Base-by-base conservation (phyloP, 2,113 vertebrate genomes). In the Thymallus thymallus region DNA sequence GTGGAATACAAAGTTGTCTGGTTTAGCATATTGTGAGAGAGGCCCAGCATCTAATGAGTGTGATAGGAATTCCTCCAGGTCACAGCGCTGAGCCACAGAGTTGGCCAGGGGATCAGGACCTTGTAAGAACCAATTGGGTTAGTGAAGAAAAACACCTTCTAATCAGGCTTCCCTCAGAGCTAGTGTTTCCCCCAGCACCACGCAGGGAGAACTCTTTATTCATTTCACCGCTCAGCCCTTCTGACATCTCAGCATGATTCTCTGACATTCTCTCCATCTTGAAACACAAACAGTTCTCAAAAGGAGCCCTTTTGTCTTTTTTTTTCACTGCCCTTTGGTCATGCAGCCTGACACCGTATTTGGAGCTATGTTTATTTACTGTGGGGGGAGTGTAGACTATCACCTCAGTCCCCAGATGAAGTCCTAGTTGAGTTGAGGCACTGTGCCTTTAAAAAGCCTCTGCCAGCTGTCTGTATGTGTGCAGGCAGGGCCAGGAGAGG, bases 221-320 rank as follows among this genome's bases (percentile, higher is more conserved):
- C 72, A 71, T 70, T 67, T 73, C 29, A 67, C 29, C 58, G 2
- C 66, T 76, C 30, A 70, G 51, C 63, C 71, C 74, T 51, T 65
- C 46, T 48, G 72, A 66, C 77, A 65, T 71, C 58, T 75, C 67
- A 26, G 35, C 51, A 78, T 78, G 77, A 66, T 45, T 69, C 29
- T n/a, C 56, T 78, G 75, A 78, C 79, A 78, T 75, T 83, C 75
- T 41, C 75, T 75, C 79, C 74, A 65, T 77, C 74, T 74, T 75
- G 68, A 30, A 80, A 62, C 75, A 72, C 45, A 58, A 75, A 75
- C 77, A 75, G 68, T 35, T 64, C 71, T 78, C 76, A 66, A 68
- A 77, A 72, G 69, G 68, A 60, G 26, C 51, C 23, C 62, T 69
- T 14, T 51, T 51, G 13, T 51, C 16, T 1, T 51, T 51, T 51